Conservation (phyloP, 2,797 vertebrate species). For the Amazonetta brasiliensis region DNA sequence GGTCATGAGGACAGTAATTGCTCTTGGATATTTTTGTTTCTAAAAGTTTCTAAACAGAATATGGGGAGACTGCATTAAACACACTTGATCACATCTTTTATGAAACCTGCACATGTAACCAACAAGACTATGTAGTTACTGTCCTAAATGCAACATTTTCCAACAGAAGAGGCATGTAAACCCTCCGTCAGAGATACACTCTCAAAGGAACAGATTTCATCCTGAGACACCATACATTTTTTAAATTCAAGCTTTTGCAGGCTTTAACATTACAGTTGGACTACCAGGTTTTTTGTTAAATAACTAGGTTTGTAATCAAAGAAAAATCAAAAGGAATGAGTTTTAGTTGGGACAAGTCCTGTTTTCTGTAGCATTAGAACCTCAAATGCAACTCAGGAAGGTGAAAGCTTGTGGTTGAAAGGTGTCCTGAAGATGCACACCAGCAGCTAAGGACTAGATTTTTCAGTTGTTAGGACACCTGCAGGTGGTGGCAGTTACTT, state of each 20-base stretch:
- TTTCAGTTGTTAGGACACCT: background rate
- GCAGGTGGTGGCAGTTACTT: background rate
- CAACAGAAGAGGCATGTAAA: background rate
- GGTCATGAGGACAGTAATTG: fast-evolving
- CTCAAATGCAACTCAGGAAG: fast-evolving
- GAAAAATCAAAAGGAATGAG: background rate
- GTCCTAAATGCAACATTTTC: background rate
- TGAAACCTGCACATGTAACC: background rate
- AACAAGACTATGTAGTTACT: background rate
- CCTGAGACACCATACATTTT: background rate
- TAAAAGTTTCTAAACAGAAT: background rate
- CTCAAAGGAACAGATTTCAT: background rate
- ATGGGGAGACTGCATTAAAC: fast-evolving
- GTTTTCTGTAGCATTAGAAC: background rate
- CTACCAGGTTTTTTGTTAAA: background rate
- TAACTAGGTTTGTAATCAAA: background rate
- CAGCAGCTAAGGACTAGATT: background rate
- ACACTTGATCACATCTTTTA: background rate
- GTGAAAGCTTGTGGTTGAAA: background rate
- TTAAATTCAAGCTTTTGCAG: background rate
- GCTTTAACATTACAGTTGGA: background rate
- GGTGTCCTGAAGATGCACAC: background rate
- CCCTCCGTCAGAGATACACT: background rate
- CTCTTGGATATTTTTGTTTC: background rate
- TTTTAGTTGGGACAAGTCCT: background rate